Percentiles rank a stretch among this genome's conserved stretches.
Evolutionary conservation across 2,888 invertebrate genomes (phyloP).

Genomic region (Eubasilissa splendida): DNA sequence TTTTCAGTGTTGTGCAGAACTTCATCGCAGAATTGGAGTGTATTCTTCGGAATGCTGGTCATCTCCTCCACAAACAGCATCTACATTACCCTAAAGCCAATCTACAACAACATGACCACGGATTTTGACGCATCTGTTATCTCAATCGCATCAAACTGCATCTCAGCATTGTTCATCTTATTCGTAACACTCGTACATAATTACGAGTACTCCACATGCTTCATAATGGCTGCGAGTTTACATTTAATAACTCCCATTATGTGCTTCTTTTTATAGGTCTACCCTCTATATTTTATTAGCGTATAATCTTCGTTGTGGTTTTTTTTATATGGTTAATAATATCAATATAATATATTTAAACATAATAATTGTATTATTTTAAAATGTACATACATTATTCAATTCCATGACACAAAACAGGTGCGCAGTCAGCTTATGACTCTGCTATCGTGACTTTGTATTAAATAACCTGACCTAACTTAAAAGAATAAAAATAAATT

Average conservation of each 20-base stretch:
- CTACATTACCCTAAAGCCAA: constrained; percentile 67
- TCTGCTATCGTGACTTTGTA: too few relatives aligned
- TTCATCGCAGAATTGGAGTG: constrained; percentile 64
- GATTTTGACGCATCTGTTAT: constrained; percentile 70
- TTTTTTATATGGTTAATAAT: neutral
- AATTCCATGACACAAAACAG: too few relatives aligned
- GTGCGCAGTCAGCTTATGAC: too few relatives aligned
- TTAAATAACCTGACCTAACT: too few relatives aligned
- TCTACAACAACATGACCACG: constrained; percentile 68
- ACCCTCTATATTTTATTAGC: neutral
- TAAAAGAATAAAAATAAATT: too few relatives aligned
- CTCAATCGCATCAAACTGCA: constrained; percentile 66
- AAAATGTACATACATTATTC: neutral
- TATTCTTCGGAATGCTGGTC: constrained; percentile 69
- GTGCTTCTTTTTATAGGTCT: neutral
- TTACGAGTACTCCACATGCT: constrained; percentile 67
- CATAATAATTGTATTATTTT: constrained; percentile 1
- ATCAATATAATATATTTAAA: neutral
- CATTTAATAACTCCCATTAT: constrained; percentile 60
- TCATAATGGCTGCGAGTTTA: constrained; percentile 66
- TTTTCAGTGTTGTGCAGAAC: constrained; percentile 67
- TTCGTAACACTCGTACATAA: constrained; percentile 65
- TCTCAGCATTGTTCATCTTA: constrained; percentile 66
- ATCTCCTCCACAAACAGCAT: constrained; percentile 67
- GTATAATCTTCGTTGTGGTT: neutral